Conservation (phyloP, 2,888 invertebrate genomes). For the Aphrophora alni region DNA sequence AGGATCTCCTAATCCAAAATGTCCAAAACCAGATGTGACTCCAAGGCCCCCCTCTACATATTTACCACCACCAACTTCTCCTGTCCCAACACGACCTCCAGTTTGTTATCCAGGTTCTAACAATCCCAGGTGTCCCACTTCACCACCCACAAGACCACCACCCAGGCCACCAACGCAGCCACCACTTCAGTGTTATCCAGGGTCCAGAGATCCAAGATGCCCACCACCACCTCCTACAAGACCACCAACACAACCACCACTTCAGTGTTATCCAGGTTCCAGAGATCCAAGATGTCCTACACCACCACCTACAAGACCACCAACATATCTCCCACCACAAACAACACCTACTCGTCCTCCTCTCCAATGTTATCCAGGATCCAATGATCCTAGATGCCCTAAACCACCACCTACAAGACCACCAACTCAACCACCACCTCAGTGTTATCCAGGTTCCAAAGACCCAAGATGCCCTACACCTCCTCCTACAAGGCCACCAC, state of each 20-base stretch:
- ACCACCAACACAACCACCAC: slow-evolving; percentile 38
- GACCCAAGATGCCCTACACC: slow-evolving; percentile 48
- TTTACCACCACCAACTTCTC: slow-evolving; percentile 41
- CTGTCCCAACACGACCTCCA: too few relatives aligned
- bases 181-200: slow-evolving; percentile 53
- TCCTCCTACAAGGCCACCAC: too few relatives aligned
- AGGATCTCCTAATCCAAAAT: slow-evolving; percentile 46
- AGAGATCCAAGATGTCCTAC: slow-evolving; percentile 51
- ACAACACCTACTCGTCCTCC: too few relatives aligned
- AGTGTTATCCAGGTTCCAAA: slow-evolving; percentile 52
- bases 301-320: slow-evolving; percentile 43
- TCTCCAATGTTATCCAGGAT: slow-evolving; percentile 56
- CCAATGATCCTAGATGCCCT: slow-evolving; percentile 57
- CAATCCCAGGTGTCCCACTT: slow-evolving; percentile 54
- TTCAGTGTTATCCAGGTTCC: slow-evolving; percentile 46
- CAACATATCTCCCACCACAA: slow-evolving; percentile 41
- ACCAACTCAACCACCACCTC: slow-evolving; percentile 38
- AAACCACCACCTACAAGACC: slow-evolving; percentile 50
- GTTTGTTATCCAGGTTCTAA: slow-evolving; percentile 51
- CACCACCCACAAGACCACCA: slow-evolving; percentile 51
- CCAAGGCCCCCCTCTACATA: slow-evolving; percentile 14
- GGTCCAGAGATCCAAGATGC: slow-evolving; percentile 46
- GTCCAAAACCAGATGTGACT: slow-evolving; percentile 42
- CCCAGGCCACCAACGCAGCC: slow-evolving; percentile 47
- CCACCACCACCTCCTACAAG: slow-evolving; percentile 39